Evolutionary conservation across 2,888 invertebrate genomes (phyloP), one percentile per base, ranked within the genome.

Genomic region (Azorinus chamasolen): DNA sequence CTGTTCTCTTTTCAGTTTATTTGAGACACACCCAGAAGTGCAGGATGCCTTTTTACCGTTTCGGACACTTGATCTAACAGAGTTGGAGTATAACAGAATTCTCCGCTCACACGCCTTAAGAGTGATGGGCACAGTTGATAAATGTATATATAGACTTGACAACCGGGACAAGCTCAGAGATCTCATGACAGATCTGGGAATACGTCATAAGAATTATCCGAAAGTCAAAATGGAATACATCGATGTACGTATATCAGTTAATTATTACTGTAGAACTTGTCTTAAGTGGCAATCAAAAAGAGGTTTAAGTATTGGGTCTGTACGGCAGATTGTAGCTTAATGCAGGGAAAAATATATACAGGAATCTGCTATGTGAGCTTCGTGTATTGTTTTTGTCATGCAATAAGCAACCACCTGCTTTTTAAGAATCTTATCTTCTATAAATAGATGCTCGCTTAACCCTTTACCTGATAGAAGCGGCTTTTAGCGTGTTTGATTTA

Each of bases 101-200:
- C 89, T 94, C 4, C 87, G 93, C 54, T 93, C 93, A 6, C 94
- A 94, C 84, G 94, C 94, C 1, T 91, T 94, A n/a, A 91, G 94
- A 65, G 94, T 94, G 54, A 94, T 94, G 94, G 93, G 93, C 3
- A 94, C 94, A 64, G 94, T 94, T 1, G 94, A 94, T 83, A 94
- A 94, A 83, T 94, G 94, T 39, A 93, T 94, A 6, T 92, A 93
- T 25, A 89, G 94, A 54, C 88, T 94, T 1, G 91, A 94, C 62
- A 94, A 94, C 62, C 93, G 93, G 2, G 93, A 94, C 39, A 94
- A 94, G 83, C 84, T 94, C 83, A 92, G 93, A 63, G 91, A 91
- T 2, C 88, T 94, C 16, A 91, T 94, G 66, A 87, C 89, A 46
- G 93, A 94, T 20, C 90, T 94, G 10, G 94, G 94, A 0, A 91